Base-by-base conservation (phyloP, 2,888 invertebrate genomes). In the Lasioglossum marginatum region DNA sequence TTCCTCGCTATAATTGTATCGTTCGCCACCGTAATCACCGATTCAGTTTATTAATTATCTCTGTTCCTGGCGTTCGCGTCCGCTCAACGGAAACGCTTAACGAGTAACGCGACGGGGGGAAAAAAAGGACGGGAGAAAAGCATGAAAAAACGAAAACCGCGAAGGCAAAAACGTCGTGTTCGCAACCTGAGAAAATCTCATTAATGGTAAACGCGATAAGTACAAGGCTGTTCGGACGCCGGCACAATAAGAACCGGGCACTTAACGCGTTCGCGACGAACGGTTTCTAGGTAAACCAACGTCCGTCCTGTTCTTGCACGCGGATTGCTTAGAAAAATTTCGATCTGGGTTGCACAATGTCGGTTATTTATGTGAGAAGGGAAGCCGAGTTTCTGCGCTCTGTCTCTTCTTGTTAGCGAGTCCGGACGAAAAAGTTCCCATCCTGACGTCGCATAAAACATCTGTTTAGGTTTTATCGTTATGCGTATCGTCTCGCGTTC, bases 331-430 rank as follows among this genome's bases (percentile, higher is more conserved):
- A 16, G 34, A 45, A 14, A 34, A 60, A 40, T 52, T 31, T 82
- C 43, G 16, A 34, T 68, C 70, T 68, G 79, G 77, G 70, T 71
- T 31, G 60, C 81, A 71, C 71, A 70, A 37, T 71, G 81, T 45
- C 81, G 63, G 81, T 81, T 82, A 79, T 86, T 86, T 83, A 83
- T 40, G 31, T 48, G 48, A 34, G 60, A 63, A 60, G n/a, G 52
- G 79, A 77, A 40, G 19, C 34, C 27, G 48, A 10, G 2, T 23
- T 68, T 70, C 16, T 19, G 19, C 48, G 48, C 23, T 10, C 52
- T 52, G 40, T n/a, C 52, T 71, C 37, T 82, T 81, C 86, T 88
- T 85, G 87, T 91, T 89, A 87, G 68, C 85, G 60, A 10, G 34
- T 1, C 37, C 68, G 23, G 3, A n/a, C 34, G 23, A 60, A 60